Conservation (phyloP, 2,113 vertebrate species). For the Lepus europaeus region DNA sequence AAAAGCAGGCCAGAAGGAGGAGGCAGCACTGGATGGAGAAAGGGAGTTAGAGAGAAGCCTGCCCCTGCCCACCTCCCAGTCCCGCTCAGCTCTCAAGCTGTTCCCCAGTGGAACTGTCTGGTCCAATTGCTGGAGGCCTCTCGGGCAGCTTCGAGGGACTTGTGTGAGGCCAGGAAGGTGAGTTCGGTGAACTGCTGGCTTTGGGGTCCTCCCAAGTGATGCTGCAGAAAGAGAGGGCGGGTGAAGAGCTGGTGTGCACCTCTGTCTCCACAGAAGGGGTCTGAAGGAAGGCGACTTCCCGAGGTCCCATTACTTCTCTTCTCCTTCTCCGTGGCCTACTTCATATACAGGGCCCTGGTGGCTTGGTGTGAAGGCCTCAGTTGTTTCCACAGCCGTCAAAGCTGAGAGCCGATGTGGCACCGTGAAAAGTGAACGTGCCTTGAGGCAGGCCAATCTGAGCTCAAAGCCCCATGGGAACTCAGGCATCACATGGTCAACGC, state of each 20-base stretch:
- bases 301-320: neutral
- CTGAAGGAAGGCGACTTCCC: neutral
- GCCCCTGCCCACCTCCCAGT: neutral
- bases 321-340: neutral
- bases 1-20: conserved; percentile 71
- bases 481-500: neutral
- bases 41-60: neutral
- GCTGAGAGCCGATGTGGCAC: neutral
- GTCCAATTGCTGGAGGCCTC: neutral
- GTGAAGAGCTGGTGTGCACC: neutral
- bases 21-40: neutral
- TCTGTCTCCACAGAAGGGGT: neutral
- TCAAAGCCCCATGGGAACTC: neutral
- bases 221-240: neutral
- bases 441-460: neutral
- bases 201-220: neutral
- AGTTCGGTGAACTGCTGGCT: neutral
- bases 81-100: neutral
- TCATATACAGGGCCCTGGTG: neutral
- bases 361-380: neutral
- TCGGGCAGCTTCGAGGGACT: neutral
- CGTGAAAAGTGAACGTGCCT: neutral
- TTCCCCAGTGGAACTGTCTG: neutral
- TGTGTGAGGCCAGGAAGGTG: neutral
- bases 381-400: neutral